Conservation (phyloP, 2,888 invertebrate species). For the Nebria brevicollis region DNA sequence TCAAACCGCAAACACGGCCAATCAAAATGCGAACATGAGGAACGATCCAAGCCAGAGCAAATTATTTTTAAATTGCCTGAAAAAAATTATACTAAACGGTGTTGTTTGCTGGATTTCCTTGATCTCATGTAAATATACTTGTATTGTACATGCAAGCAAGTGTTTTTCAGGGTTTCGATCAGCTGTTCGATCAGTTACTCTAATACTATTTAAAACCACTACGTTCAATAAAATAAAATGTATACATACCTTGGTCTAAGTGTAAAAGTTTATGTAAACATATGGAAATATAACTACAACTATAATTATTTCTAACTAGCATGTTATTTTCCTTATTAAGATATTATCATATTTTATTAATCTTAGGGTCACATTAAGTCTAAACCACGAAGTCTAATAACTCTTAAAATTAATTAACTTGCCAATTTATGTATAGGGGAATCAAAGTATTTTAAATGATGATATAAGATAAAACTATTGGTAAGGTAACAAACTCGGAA, state of each 20-base stretch:
- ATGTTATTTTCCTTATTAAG: background rate
- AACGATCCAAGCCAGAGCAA: background rate
- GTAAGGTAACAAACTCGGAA: too few relatives aligned
- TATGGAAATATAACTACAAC: background rate
- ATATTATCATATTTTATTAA: too few relatives aligned
- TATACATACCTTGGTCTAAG: background rate
- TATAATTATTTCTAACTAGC: background rate
- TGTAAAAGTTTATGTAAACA: background rate
- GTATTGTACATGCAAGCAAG: background rate
- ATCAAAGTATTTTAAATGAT: too few relatives aligned
- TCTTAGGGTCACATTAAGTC: too few relatives aligned
- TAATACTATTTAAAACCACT: background rate
- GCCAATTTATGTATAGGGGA: too few relatives aligned
- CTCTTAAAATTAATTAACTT: too few relatives aligned
- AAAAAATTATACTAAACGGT: background rate
- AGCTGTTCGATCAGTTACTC: background rate
- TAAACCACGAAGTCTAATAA: too few relatives aligned
- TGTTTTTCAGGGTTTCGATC: background rate
- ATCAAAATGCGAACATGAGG: background rate
- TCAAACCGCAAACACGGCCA: conserved; percentile 7
- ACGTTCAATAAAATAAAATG: background rate
- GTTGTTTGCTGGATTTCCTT: background rate
- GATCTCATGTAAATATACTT: background rate
- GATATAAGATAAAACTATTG: too few relatives aligned
- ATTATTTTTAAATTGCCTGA: background rate